Conservation (phyloP, 2,113 vertebrate genomes). For the Saimiri boliviensis region DNA sequence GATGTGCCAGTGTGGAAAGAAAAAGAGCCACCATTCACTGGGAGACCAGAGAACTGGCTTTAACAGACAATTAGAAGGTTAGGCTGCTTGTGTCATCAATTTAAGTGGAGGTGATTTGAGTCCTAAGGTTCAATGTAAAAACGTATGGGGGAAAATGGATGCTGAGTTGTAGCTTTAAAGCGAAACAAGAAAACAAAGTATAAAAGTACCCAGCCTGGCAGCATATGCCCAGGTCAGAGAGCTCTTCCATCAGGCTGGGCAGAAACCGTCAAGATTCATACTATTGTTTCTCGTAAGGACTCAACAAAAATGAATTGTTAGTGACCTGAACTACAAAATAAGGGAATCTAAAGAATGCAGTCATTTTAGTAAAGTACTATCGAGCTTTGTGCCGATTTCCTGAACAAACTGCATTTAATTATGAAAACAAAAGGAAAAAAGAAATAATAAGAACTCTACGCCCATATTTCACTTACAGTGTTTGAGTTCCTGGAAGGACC, state of each 20-base stretch:
- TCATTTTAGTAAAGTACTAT: background rate
- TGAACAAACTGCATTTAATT: conserved; percentile 59
- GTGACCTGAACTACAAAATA: background rate
- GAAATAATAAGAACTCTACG: conserved; percentile 53
- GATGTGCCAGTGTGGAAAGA: conserved; percentile 59
- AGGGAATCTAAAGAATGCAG: conserved; percentile 46
- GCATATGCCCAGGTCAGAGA: background rate
- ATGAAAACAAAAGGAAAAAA: conserved; percentile 9
- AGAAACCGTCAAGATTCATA: conserved; percentile 21
- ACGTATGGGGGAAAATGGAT: background rate
- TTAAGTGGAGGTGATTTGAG: conserved; percentile 8
- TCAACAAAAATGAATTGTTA: conserved; percentile 18
- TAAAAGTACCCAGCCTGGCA: background rate
- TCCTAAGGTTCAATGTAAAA: conserved; percentile 47
- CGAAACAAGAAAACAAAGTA: background rate
- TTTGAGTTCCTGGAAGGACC: conserved; percentile 69
- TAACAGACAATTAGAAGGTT: background rate
- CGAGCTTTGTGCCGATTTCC: conserved; percentile 68
- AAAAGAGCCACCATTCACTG: background rate
- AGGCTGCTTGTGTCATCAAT: conserved; percentile 19
- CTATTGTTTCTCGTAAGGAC: conserved; percentile 46
- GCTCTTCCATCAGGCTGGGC: background rate
- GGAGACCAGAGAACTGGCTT: conserved; percentile 61
- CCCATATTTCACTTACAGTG: conserved; percentile 68
- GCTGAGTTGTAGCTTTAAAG: conserved; percentile 8